Base-by-base conservation (phyloP, 1,140 invertebrate species). In the Nephila pilipes region DNA sequence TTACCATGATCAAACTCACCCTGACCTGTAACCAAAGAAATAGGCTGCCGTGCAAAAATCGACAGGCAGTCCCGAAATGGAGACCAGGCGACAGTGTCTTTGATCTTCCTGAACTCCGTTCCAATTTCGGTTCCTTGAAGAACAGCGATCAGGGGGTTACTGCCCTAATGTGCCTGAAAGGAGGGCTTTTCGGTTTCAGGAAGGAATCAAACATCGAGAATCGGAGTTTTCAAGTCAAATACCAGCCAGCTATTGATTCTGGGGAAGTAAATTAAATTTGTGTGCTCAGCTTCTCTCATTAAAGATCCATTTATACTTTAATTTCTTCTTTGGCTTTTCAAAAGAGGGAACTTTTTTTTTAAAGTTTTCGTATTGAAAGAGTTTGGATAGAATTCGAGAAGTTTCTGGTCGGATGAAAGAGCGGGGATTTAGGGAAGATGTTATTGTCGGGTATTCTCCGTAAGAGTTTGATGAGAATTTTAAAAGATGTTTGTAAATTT, bases 121-220 rank as follows among this genome's bases (percentile, higher is more conserved):
- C 95, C 55, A 94, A 8, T n/a, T 91, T 87, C 10, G 69, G 65
- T 63, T 95, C 94, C 25, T 87, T 94, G 94, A 95, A 95, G 63
- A 92, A 93, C 20, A 95, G 91, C 10, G 95, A 95, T 18, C 95
- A 29, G 18, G 80, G 85, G 32, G 94, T 94, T 60, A 90, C 94
- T 14, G 93, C 38, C 18, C 69, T 38, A 29, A 94, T 75, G 79
- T 94, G 92, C 75, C 94, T 88, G 83, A 18, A 58, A 85, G n/a
- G n/a, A n/a, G 55, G 55, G 55, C n/a, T n/a, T n/a, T n/a, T n/a
- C n/a, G n/a, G n/a, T n/a, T n/a, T n/a, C n/a, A n/a, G n/a, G n/a
- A n/a, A n/a, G n/a, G n/a, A n/a, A n/a, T n/a, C n/a, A n/a, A n/a
- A n/a, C n/a, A n/a, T n/a, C n/a, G n/a, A n/a, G n/a, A n/a, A n/a